These are phyloP conservation scores for Onychomys arenicola DNA, from an alignment of 2,797 vertebrate species.

Conservation along the genomic window DNA sequence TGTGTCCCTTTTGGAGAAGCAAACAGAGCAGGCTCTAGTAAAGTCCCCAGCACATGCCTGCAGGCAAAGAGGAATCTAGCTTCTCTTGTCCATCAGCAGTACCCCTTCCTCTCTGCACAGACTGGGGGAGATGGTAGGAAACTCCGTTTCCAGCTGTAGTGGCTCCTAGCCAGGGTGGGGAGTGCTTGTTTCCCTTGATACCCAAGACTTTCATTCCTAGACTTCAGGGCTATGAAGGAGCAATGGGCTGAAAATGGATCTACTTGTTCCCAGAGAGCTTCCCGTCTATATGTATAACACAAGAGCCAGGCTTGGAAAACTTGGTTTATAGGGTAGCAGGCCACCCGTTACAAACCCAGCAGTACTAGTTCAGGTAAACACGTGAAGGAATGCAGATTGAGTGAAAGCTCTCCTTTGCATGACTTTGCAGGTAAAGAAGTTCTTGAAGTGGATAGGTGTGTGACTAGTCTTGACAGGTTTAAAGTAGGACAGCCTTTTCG, in stretches of 20 bases:
- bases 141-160: background rate
- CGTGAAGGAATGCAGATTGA: background rate
- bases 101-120: background rate
- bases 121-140: background rate
- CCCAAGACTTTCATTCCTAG: background rate
- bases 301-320: background rate
- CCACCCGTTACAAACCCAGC: background rate
- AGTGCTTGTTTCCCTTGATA: background rate
- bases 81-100: background rate
- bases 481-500: background rate
- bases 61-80: background rate
- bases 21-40: conserved; percentile 84
- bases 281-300: background rate
- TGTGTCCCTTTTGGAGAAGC: conserved; percentile 83
- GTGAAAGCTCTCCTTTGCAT: conserved; percentile 52
- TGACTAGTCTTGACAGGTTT: conserved; percentile 64
- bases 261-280: background rate
- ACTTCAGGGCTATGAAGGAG: background rate
- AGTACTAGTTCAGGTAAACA: background rate
- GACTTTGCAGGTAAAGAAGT: conserved; percentile 64
- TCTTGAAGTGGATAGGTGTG: conserved; percentile 58
- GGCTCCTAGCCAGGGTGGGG: background rate
- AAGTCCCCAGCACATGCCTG: conserved; percentile 53
- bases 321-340: background rate
- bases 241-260: background rate